These are phyloP conservation scores for Lordiphosa stackelbergi DNA, from an alignment of 1,140 invertebrate species.

Conservation along the genomic window DNA sequence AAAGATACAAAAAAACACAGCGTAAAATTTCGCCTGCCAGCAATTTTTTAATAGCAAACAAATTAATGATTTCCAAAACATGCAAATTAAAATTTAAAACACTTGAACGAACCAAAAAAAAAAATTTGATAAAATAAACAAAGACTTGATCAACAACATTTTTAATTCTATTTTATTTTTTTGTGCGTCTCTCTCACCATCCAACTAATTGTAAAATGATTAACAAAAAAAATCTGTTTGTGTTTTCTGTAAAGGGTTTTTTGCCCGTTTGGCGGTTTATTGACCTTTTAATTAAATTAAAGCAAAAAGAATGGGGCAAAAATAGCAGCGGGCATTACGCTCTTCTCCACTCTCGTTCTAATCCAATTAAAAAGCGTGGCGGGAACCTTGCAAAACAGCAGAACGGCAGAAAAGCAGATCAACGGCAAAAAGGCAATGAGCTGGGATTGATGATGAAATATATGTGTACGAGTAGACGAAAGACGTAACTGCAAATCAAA, in stretches of 20 bases:
- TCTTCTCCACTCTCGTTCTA: conserved; percentile 33
- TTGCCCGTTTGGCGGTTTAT: conserved; percentile 25
- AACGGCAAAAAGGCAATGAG: not conserved
- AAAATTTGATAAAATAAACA: conserved; percentile 27
- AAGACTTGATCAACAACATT: conserved; percentile 56
- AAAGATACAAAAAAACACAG: conserved; percentile 17
- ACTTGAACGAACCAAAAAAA: conserved; percentile 13
- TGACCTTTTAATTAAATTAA: conserved; percentile 57
- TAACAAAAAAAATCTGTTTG: conserved; percentile 24
- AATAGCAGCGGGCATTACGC: conserved; percentile 50
- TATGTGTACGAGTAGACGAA: not conserved
- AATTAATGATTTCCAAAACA: conserved; percentile 56
- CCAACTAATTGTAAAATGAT: conserved; percentile 48
- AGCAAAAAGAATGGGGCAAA: conserved; percentile 31
- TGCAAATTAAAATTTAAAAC: conserved; percentile 47
- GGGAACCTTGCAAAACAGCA: conserved; percentile 33
- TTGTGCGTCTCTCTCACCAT: conserved; percentile 23
- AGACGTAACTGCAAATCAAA: conserved; percentile 6
- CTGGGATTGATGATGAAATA: conserved; percentile 21
- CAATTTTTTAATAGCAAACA: conserved; percentile 38
- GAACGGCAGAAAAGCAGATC: conserved; percentile 6
- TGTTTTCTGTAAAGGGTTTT: conserved; percentile 28
- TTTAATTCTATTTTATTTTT: conserved; percentile 22
- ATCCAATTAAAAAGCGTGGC: conserved; percentile 49
- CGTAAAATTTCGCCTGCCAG: conserved; percentile 39